These are phyloP conservation scores for Anser brachyrhynchus DNA, from an alignment of 2,113 vertebrate species.

Conservation along the genomic window DNA sequence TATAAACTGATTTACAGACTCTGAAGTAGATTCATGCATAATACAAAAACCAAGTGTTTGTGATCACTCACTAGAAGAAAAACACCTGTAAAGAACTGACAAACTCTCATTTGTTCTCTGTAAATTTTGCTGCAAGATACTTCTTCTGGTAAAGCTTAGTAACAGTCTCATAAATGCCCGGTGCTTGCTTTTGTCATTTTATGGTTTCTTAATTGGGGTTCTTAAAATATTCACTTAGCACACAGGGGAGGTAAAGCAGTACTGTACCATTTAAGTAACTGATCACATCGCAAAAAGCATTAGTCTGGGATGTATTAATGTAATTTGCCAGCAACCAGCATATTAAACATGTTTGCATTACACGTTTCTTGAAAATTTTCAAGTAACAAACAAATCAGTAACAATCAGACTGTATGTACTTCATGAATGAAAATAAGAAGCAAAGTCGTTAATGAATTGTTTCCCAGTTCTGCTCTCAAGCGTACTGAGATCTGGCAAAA, in stretches of 20 bases:
- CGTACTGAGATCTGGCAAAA: not conserved
- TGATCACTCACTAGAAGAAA: not conserved
- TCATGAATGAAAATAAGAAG: not conserved
- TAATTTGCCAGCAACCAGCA: not conserved
- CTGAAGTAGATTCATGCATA: not conserved
- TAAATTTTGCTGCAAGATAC: not conserved
- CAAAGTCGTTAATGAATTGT: conserved; percentile 36
- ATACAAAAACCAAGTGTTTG: not conserved
- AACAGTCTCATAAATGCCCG: not conserved
- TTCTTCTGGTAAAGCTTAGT: not conserved
- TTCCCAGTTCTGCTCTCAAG: conserved; percentile 4
- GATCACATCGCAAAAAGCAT: not conserved
- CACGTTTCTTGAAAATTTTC: conserved; percentile 2
- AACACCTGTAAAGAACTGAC: not conserved
- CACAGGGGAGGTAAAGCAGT: not conserved
- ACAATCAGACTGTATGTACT: not conserved
- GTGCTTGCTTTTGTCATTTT: not conserved
- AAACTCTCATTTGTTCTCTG: not conserved
- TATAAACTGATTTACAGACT: not conserved
- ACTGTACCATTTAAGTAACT: not conserved
- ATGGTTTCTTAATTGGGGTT: not conserved
- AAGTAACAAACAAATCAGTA: not conserved
- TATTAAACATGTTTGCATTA: not conserved
- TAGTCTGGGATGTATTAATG: not conserved
- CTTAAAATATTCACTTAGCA: not conserved